Evolutionary conservation across 2,797 vertebrate species (phyloP), one percentile per base, ranked within the genome.

Genomic region (Echiichthys vipera): DNA sequence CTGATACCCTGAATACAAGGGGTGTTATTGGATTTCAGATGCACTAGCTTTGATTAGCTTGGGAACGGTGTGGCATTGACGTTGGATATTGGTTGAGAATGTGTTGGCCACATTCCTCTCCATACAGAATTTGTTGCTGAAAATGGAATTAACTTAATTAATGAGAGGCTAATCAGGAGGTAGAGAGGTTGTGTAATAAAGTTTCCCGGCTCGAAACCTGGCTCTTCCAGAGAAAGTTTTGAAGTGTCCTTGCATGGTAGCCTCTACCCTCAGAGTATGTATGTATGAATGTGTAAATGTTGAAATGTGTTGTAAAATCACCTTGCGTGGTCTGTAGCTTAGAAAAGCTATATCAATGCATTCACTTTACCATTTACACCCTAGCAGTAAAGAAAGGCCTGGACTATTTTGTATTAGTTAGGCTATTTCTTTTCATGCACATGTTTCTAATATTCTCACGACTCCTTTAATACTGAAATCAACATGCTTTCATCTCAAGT

Each of bases 1-100:
- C 74, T 71, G 74, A 85, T 77, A 70, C 58, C 49, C 39, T 75
- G 34, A 40, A 58, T 68, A 62, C 59, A 78, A 53, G 46, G 24
- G 40, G 22, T 65, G 36, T 71, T 85, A 74, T 80, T 86, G 75
- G 71, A 80, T 87, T 84, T 84, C 56, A 63, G 25, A 73, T 71
- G 75, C 43, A 43, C 64, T 69, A 13, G 50, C 61, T 88, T 81
- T 89, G 74, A 86, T 85, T 84, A 82, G 71, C 56, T 54, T 18
- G 24, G 74, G 53, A 66, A 65, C 40, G 55, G 29, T 64, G 25
- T 65, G 62, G 73, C 71, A 66, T 37, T 39, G n/a, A n/a, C n/a
- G 45, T 61, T 59, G 67, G 66, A 65, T 86, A 69, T 81, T 73
- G 68, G 53, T 63, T 71, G 57, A 46, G 45, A 80, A 69, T 66